Evolutionary conservation across 53 echinoderm and acorn worm genomes (phyloP).

Genomic region (Holothuria scabra): DNA sequence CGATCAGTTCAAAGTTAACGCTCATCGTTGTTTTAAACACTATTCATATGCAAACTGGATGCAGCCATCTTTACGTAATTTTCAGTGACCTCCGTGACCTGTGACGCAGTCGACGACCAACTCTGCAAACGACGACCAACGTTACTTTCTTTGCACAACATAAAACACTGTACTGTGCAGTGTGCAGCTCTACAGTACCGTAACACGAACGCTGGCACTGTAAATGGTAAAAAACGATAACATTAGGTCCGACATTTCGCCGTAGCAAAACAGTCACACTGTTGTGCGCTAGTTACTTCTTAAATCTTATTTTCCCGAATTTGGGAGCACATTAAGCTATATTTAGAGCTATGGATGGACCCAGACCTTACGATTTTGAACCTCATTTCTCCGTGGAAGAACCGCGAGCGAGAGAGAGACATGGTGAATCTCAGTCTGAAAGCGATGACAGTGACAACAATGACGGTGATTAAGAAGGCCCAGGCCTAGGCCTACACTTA

Average conservation of each 20-base stretch:
- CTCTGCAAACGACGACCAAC: not conserved
- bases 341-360: not conserved
- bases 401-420: not conserved
- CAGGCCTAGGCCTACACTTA: not conserved
- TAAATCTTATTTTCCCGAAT: no score
- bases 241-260: not conserved
- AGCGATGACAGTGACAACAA: not conserved
- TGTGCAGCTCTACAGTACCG: no score
- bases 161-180: not conserved
- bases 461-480: not conserved
- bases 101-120: not conserved
- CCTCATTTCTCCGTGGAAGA: not conserved
- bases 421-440: not conserved
- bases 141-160: not conserved
- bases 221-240: no score
- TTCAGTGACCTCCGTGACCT: constrained; percentile 10
- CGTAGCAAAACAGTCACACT: no score
- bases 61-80: constrained; percentile 1
- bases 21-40: not conserved
- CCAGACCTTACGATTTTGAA: not conserved
- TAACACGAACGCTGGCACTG: not conserved
- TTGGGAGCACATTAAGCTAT: no score
- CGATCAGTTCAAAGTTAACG: not conserved
- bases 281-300: no score
- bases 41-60: constrained; percentile 2